Conservation (phyloP, 1,140 invertebrate species). For the Zeugodacus cucurbitae region DNA sequence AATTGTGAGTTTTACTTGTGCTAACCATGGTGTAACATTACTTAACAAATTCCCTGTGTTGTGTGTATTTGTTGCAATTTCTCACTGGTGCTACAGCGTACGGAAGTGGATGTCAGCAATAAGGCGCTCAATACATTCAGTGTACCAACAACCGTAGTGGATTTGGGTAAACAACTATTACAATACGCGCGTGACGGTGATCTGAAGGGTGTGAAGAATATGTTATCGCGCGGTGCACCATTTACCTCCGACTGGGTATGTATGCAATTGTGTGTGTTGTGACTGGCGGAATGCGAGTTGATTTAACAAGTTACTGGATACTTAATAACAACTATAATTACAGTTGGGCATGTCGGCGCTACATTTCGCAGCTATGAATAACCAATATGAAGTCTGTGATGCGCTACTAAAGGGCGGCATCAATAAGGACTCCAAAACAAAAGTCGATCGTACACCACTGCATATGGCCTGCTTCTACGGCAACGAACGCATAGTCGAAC, state of each 20-base stretch:
- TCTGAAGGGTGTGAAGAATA: conserved; percentile 78
- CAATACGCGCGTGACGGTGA: conserved; percentile 83
- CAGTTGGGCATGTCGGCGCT: conserved; percentile 90
- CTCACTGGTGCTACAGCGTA: conserved; percentile 49
- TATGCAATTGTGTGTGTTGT: not conserved
- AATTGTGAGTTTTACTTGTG: conserved; percentile 52
- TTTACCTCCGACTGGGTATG: conserved; percentile 92
- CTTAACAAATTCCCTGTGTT: not conserved
- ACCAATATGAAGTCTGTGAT: conserved; percentile 84
- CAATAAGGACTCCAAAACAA: conserved; percentile 87
- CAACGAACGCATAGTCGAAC: conserved; percentile 79
- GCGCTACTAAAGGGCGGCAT: conserved; percentile 86
- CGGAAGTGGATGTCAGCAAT: conserved; percentile 53
- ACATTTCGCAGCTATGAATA: conserved; percentile 86
- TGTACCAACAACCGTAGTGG: conserved; percentile 54
- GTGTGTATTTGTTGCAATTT: not conserved
- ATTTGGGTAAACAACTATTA: conserved; percentile 80
- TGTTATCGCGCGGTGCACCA: conserved; percentile 88
- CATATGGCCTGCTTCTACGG: conserved; percentile 90
- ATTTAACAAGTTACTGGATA: not conserved
- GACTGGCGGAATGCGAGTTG: not conserved
- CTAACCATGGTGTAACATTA: not conserved
- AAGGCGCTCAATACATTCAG: conserved; percentile 46
- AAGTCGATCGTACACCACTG: conserved; percentile 91
- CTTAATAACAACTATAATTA: conserved; percentile 33